These are phyloP conservation scores for Neofelis nebulosa DNA, from an alignment of 2,113 vertebrate genomes.

Conservation along the genomic window DNA sequence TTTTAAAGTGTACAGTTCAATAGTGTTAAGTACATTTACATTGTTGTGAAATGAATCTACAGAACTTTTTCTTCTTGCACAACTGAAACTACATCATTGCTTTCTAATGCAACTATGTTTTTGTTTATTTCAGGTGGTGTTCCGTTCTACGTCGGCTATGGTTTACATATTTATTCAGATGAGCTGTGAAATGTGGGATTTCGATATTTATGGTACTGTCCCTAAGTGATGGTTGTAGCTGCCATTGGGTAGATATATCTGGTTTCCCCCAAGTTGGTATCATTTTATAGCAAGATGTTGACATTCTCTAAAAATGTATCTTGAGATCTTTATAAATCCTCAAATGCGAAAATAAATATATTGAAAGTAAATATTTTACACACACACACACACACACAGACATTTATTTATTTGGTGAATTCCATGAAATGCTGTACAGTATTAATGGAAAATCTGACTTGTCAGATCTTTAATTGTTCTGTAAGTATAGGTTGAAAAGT, in stretches of 20 bases:
- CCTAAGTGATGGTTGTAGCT: neutral
- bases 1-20: neutral
- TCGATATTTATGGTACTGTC: conserved; percentile 96
- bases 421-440: neutral
- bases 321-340: neutral
- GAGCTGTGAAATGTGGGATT: conserved; percentile 99
- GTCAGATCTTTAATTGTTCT: conserved; percentile 6
- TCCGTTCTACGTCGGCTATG: conserved; percentile 98
- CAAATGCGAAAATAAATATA: neutral
- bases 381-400: too few relatives aligned
- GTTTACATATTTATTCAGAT: conserved; percentile 99
- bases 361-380: neutral
- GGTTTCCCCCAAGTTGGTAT: conserved; percentile 15
- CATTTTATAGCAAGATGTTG: conserved; percentile 46
- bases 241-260: conserved; percentile 24
- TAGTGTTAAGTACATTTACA: neutral
- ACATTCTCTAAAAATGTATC: neutral
- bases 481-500: neutral
- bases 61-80: neutral
- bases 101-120: conserved; percentile 43
- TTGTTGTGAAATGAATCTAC: neutral
- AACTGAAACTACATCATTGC: neutral
- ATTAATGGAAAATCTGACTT: conserved; percentile 11
- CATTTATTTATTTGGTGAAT: neutral
- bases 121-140: conserved; percentile 92